phyloP scores from a whole-genome alignment of 1,140 invertebrate genomes.

The Limonius californicus region DNA sequence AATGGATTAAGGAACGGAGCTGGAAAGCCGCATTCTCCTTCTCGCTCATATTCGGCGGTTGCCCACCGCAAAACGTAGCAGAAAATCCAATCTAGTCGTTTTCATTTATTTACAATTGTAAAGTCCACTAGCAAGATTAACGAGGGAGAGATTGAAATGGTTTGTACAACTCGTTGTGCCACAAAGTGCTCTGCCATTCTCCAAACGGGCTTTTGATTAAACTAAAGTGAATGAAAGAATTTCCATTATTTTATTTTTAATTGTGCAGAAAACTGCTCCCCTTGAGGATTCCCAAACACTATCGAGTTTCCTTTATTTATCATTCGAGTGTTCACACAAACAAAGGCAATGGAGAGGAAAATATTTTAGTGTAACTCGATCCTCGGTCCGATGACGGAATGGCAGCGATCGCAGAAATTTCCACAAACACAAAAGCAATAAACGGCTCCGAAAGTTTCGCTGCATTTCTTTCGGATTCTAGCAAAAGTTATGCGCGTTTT shows the following conservation, averaged over 20 bases:
- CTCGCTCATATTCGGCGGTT: not conserved
- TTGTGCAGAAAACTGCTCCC: too few species aligned
- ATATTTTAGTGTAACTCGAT: too few species aligned
- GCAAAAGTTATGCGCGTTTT: not conserved
- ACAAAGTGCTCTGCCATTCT: not conserved
- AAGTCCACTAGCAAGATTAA: constrained; percentile 12
- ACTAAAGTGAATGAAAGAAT: not conserved
- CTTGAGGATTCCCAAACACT: too few species aligned
- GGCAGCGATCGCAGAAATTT: too few species aligned
- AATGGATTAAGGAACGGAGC: not conserved
- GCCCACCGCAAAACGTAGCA: not conserved
- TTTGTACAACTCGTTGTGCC: constrained; percentile 6
- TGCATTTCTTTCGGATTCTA: too few species aligned
- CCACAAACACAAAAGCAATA: too few species aligned
- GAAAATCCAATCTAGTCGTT: constrained; percentile 13
- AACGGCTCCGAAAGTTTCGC: too few species aligned
- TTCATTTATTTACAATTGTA: constrained; percentile 10
- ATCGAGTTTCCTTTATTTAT: too few species aligned
- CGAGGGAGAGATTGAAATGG: constrained; percentile 4
- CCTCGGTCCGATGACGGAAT: too few species aligned
- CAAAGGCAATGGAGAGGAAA: too few species aligned
- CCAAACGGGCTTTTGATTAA: not conserved
- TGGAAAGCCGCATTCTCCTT: not conserved
- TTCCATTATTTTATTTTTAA: not conserved
- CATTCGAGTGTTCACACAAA: too few species aligned